Conservation (phyloP, 2,888 invertebrate species). For the Pedicia rivosa region DNA sequence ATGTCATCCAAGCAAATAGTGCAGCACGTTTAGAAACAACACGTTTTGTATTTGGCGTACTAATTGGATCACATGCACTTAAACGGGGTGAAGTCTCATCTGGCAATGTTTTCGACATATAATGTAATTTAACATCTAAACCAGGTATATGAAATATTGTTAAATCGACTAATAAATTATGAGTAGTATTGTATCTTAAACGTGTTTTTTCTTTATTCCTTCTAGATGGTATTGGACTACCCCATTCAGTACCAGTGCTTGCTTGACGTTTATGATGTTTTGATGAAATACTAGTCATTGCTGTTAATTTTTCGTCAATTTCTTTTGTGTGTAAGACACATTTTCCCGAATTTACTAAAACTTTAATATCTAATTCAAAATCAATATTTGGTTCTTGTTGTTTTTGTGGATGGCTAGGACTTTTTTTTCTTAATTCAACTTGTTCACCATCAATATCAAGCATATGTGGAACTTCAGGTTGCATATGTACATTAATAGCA, state of each 20-base stretch:
- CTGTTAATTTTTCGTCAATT: constrained; percentile 45
- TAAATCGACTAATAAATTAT: constrained; percentile 48
- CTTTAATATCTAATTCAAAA: constrained; percentile 90
- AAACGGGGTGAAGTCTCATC: constrained; percentile 37
- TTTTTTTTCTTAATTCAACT: constrained; percentile 43
- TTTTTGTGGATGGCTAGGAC: constrained; percentile 24
- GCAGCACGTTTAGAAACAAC: constrained; percentile 71
- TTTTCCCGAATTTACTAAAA: constrained; percentile 90
- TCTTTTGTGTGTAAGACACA: constrained; percentile 92
- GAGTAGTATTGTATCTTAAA: constrained; percentile 27
- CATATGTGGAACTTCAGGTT: constrained; percentile 17
- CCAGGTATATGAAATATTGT: constrained; percentile 87
- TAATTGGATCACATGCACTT: constrained; percentile 22
- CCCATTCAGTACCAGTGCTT: constrained; percentile 31
- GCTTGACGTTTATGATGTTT: constrained; percentile 28
- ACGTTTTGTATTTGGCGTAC: constrained; percentile 27
- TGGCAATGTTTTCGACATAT: constrained; percentile 58
- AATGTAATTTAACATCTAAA: constrained; percentile 75
- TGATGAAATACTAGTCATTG: constrained; percentile 31
- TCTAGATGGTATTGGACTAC: constrained; percentile 34
- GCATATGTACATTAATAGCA: constrained; percentile 14
- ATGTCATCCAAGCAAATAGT: constrained; percentile 86
- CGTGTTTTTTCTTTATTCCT: constrained; percentile 29
- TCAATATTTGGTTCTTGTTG: constrained; percentile 76
- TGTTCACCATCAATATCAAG: constrained; percentile 47